Percentiles rank a stretch among this genome's conserved stretches.
These are phyloP conservation scores for Panagrolaimus sp. DNA, from an alignment of 1,140 invertebrate species.

Conservation along the genomic window DNA sequence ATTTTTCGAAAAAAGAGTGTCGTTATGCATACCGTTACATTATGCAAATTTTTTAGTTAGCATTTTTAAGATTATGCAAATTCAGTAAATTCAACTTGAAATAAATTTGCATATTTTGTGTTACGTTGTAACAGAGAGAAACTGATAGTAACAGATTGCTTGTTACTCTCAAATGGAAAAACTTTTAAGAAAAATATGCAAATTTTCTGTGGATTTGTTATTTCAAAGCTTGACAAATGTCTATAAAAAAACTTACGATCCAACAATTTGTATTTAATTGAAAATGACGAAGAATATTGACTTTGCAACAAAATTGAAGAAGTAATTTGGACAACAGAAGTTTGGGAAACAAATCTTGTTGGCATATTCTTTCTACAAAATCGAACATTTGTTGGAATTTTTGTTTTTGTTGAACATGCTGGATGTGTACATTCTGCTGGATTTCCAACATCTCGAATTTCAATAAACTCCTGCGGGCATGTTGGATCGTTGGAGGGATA, in stretches of 20 bases:
- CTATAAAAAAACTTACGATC: conserved; percentile 35
- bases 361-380: conserved; percentile 39
- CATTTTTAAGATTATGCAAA: too few species aligned
- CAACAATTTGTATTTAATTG: conserved; percentile 34
- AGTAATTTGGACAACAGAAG: conserved; percentile 40
- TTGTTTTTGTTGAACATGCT: conserved; percentile 38
- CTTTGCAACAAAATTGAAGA: conserved; percentile 47
- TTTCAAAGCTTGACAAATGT: too few species aligned
- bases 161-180: too few species aligned
- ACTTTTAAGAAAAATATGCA: too few species aligned
- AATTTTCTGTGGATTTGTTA: too few species aligned
- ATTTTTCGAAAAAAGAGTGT: too few species aligned
- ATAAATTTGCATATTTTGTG: too few species aligned
- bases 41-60: too few species aligned
- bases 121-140: too few species aligned
- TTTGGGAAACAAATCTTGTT: conserved; percentile 26
- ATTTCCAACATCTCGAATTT: conserved; percentile 53
- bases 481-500: conserved; percentile 42
- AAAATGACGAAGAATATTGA: conserved; percentile 37
- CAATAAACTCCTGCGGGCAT: conserved; percentile 51
- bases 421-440: conserved; percentile 51
- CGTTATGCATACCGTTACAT: too few species aligned
- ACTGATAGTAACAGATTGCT: too few species aligned
- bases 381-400: conserved; percentile 20
- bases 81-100: too few species aligned